Evolutionary conservation across 2,888 invertebrate species (phyloP), one percentile per base, ranked within the genome.

Genomic region (Scaptomyza cyrtandrae): DNA sequence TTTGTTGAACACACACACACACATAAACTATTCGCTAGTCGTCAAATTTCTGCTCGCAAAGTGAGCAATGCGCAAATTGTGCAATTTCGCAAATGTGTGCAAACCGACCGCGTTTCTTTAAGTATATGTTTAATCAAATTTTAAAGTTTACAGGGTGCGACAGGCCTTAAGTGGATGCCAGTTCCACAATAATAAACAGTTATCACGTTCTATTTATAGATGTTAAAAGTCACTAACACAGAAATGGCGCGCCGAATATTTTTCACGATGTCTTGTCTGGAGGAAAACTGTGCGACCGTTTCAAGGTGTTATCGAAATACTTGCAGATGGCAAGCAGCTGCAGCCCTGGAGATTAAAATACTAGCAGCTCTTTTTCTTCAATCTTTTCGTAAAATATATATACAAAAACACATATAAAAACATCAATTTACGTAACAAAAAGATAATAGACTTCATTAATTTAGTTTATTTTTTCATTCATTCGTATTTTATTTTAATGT

Each of bases 211-310:
- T 39, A 24, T 7, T 33, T 3, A 13, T 10, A 31, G 6, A 11
- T 52, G 9, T 24, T 49, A 48, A 13, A 43, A 48, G 48, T 53
- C 72, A 61, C 61, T 72, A 82, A 66, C 70, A 58, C 81, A 63
- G 76, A 86, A 80, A 80, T 80, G 80, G 80, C 80, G 80, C 83
- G 80, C 76, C 76, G 76, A 69, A 65, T 69, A 65, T 27, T 80
- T 85, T 79, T 86, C 86, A 86, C 80, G 66, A 72, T 79, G 83
- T 72, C 52, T 60, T 44, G 56, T 53, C 53, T 45, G 67, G 16
- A 16, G 33, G 33, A 54, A 62, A 55, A 61, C 31, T 49, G 35
- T 66, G 66, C 31, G 71, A 44, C 73, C 71, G 41, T 67, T 13
- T 16, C 13, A 2, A 1, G 6, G 10, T 9, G 14, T 11, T 5